Evolutionary conservation across 2,113 vertebrate species (phyloP).

Genomic region (Alouatta palliata): DNA sequence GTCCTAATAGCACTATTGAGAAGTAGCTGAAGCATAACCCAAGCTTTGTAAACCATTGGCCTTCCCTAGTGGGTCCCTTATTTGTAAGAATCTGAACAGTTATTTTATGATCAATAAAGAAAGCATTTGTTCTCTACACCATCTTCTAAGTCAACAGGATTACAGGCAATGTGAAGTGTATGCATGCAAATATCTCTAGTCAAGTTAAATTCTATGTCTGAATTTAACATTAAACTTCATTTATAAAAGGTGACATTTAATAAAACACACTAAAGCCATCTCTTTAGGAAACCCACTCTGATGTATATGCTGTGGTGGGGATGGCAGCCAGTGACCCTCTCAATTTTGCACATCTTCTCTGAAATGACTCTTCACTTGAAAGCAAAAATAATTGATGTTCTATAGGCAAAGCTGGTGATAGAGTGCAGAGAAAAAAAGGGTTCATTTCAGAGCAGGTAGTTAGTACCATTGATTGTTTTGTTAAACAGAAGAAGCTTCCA

Average conservation of each 20-base stretch:
- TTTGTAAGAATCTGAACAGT: background rate
- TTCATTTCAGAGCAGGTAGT: background rate
- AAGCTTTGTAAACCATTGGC: background rate
- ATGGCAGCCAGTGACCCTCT: background rate
- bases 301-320: background rate
- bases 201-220: background rate
- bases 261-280: background rate
- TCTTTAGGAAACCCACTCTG: background rate
- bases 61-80: background rate
- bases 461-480: background rate
- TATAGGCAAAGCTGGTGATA: background rate
- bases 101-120: background rate
- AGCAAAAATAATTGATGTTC: conserved; percentile 21
- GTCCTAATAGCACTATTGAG: background rate
- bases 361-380: background rate
- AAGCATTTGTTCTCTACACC: background rate
- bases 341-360: background rate
- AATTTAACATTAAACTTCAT: background rate
- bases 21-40: background rate
- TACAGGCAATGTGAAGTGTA: background rate
- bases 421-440: too few species aligned
- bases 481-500: background rate
- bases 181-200: background rate
- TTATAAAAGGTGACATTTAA: conserved; percentile 36
- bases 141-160: background rate